Evolutionary conservation across 2,113 vertebrate genomes (phyloP), one percentile per base, ranked within the genome.

Genomic region (Antechinus stuartii): DNA sequence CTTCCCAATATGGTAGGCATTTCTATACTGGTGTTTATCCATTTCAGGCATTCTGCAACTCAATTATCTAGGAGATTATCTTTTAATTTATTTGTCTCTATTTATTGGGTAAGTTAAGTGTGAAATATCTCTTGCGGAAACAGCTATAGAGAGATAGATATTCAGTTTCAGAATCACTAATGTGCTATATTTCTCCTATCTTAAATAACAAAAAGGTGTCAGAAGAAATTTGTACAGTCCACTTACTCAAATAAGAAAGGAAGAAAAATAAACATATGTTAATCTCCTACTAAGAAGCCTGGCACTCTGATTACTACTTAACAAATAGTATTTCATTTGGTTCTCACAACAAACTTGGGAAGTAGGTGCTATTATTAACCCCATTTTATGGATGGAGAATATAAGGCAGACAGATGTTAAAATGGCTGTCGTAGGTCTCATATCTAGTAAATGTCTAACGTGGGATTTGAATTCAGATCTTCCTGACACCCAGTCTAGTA

Each of bases 1-100:
- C 3, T 0, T 47, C 92, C 35, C 91, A 47, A 57, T 49, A 50
- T 54, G 56, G 55, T 30, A 91, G 92, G 91, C 1, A 96, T 91
- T 92, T 55, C 50, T 94, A 91, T 94, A 89, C 91, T 0, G 84
- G 47, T 95, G 96, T 95, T 96, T 94, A 95, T 94, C 92, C 57
- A 91, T 92, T 92, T 94, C 61, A 57, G 93, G 54, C 54, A 35
- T 89, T 7, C 42, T 0, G 30, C 55, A n/a, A 24, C 91, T 92
- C 42, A 25, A 46, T 90, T 61, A 94, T 94, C 93, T 49, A 35
- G 2, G 96, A 94, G 94, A 96, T 91, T 95, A 50, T 91, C 95
- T 95, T 96, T 96, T 91, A 94, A 96, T 97, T 76, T 95, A 96
- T 93, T 97, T 95, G 54, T 96, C 93, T 96, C 91, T 89, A 54